Percentiles rank a stretch among this genome's conserved stretches.
Evolutionary conservation across 2,888 invertebrate genomes (phyloP).

Genomic region (Chesias legatella): DNA sequence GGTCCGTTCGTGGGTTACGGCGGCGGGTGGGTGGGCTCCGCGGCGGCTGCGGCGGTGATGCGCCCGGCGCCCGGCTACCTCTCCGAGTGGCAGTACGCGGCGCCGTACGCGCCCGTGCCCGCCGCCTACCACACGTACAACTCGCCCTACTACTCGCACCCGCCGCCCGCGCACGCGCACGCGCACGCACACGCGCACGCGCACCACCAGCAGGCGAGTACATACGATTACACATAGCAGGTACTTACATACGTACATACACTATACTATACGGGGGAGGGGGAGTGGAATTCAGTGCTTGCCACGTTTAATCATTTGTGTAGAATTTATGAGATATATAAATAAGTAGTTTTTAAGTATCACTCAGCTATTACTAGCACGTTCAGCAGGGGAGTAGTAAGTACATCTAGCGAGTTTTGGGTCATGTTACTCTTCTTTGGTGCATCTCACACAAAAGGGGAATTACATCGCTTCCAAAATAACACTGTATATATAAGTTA

Average conservation of each 20-base stretch:
- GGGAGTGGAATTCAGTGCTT: no score
- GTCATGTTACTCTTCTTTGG: no score
- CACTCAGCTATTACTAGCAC: no score
- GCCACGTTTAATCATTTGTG: no score
- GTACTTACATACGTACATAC: neutral
- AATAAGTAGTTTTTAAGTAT: no score
- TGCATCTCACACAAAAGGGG: no score
- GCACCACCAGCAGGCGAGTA: slow-evolving; percentile 65
- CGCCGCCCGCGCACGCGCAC: slow-evolving; percentile 70
- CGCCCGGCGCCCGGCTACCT: slow-evolving; percentile 75
- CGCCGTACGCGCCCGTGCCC: slow-evolving; percentile 56
- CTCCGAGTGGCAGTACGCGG: slow-evolving; percentile 69
- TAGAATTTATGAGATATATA: no score
- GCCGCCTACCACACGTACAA: slow-evolving; percentile 48
- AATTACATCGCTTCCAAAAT: no score
- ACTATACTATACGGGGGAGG: no score
- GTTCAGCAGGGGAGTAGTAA: no score
- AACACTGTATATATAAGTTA: no score
- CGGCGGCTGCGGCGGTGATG: slow-evolving; percentile 68
- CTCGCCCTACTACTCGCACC: slow-evolving; percentile 65
- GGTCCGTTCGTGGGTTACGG: slow-evolving; percentile 74
- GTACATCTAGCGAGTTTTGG: no score
- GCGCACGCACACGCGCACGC: slow-evolving; percentile 70
- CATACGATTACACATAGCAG: neutral
- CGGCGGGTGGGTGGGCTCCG: slow-evolving; percentile 62